Evolutionary conservation across 2,888 invertebrate genomes (phyloP), one percentile per base, ranked within the genome.

Genomic region (Euzetes globulus): DNA sequence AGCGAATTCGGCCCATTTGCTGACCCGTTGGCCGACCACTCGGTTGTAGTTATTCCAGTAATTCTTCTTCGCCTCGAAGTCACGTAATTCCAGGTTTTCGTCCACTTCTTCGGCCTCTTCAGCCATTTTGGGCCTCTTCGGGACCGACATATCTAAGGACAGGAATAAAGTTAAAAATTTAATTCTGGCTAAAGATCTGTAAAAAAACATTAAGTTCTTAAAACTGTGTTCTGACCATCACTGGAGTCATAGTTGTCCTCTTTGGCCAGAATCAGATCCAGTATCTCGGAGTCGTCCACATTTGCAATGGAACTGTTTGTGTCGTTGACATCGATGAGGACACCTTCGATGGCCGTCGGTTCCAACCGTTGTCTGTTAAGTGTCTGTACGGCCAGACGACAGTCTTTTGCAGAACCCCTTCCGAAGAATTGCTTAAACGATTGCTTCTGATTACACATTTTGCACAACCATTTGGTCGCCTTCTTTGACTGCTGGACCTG

Each of bases 401-500:
- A 74, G 15, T 52, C 27, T n/a, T 29, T 29, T 22, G 68, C 68
- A 3, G 75, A 41, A 25, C 75, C 72, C 25, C 52, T 37, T 15
- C 58, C 60, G 22, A 41, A 72, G 29, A 75, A 41, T 65, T 72
- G 58, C 37, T 63, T 45, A 41, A 75, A 27, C 4, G 72, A 72
- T 33, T 75, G 75, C 50, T 75, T 75, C 27, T 72, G 72, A 37
- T 52, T 27, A 45, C 75, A 75, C 7, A 72, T 13, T 50, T 72
- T 71, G 72, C 75, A 75, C 15, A 50, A 58, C 58, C 58, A 75
- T 65, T 75, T 75, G 29, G 27, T 55, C 9, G 75, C 33, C n/a
- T 75, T 72, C 50, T 72, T 75, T 15, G 45, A 41, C 72, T 41
- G 27, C 19, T 75, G 75, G 25, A 73, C 58, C 63, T 75, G 75